These are phyloP conservation scores for Catharus ustulatus DNA, from an alignment of 2,797 vertebrate genomes.

Conservation along the genomic window DNA sequence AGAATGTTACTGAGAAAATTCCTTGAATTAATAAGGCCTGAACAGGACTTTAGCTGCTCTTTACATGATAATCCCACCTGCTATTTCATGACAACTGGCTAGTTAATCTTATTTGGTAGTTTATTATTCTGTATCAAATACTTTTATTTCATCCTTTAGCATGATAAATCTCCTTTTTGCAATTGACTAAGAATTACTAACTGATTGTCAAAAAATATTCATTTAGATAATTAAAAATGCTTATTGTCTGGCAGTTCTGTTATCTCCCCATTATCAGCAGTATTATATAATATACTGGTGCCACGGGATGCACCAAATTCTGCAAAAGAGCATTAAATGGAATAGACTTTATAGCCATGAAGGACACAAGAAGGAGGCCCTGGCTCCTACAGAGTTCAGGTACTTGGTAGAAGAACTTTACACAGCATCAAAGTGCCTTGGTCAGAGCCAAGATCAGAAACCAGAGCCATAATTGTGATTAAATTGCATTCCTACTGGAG, in stretches of 20 bases:
- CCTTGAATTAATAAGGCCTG: not conserved
- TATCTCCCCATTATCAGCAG: not conserved
- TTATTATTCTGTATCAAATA: not conserved
- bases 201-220: not conserved
- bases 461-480: not conserved
- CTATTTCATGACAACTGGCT: not conserved
- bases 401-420: not conserved
- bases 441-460: not conserved
- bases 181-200: not conserved
- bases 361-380: not conserved
- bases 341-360: not conserved
- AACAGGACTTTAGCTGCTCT: not conserved
- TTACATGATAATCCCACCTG: not conserved
- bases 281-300: not conserved
- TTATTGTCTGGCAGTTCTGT: not conserved
- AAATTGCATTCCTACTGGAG: not conserved
- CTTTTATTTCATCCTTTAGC: not conserved
- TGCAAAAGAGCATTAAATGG: not conserved
- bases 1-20: not conserved
- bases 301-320: not conserved
- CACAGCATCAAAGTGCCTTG: not conserved
- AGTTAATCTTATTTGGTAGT: not conserved
- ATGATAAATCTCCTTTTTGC: not conserved
- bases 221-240: not conserved
- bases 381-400: not conserved